These are phyloP conservation scores for Styela clava DNA, from an alignment of 23 tunicate genomes.

Conservation along the genomic window DNA sequence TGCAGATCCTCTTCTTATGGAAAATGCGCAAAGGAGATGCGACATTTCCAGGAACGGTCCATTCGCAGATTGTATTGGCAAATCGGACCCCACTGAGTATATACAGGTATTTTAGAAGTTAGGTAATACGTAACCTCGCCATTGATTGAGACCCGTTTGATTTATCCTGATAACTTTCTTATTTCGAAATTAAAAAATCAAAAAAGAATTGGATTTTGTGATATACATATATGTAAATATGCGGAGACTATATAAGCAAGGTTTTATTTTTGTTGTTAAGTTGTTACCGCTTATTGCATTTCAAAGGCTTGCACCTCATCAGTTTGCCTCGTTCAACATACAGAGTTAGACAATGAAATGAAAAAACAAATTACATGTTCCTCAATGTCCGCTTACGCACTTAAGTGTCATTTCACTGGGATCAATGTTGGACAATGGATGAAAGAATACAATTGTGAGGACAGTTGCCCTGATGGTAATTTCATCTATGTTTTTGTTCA, in stretches of 20 bases:
- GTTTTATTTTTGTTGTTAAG: too few relatives aligned
- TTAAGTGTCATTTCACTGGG: slow-evolving; percentile 32
- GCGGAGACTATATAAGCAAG: too few relatives aligned
- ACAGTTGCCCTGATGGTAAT: slow-evolving; percentile 52
- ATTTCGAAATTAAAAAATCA: too few relatives aligned
- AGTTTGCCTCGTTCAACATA: not conserved
- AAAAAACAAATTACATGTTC: not conserved
- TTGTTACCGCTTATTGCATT: too few relatives aligned
- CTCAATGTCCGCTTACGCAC: slow-evolving; percentile 21
- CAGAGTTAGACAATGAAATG: not conserved
- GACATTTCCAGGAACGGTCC: not conserved
- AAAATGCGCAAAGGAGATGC: too few relatives aligned
- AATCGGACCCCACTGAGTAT: not conserved
- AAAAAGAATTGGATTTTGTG: too few relatives aligned
- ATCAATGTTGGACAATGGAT: slow-evolving; percentile 35
- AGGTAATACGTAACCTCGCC: too few relatives aligned
- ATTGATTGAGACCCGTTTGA: too few relatives aligned
- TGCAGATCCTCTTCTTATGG: too few relatives aligned
- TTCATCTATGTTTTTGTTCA: not conserved
- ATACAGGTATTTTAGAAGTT: not conserved
- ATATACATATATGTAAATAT: too few relatives aligned
- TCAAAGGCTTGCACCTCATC: slow-evolving; percentile 1
- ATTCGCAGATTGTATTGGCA: not conserved
- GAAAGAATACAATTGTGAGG: slow-evolving; percentile 32
- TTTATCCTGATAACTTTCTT: too few relatives aligned